These are phyloP conservation scores for Crotophaga sulcirostris DNA, from an alignment of 2,113 vertebrate genomes.

Conservation along the genomic window DNA sequence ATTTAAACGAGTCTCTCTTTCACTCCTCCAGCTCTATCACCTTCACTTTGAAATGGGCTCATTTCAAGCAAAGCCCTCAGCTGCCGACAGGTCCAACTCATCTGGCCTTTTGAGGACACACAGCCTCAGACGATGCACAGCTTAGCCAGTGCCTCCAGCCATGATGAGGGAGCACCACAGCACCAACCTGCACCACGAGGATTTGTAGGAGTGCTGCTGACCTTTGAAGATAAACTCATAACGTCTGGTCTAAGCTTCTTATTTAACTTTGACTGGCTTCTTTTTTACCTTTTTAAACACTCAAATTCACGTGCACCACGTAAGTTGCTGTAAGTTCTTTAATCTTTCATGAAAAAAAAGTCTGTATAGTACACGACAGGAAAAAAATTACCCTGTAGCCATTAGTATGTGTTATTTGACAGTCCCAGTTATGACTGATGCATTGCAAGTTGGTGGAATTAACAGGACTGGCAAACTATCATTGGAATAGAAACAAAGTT, in stretches of 20 bases:
- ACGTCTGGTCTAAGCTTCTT: background rate
- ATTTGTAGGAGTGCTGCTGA: background rate
- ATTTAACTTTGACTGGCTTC: background rate
- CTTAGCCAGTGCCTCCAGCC: background rate
- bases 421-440: background rate
- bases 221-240: background rate
- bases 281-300: background rate
- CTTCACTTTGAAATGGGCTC: background rate
- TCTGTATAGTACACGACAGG: background rate
- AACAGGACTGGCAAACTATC: background rate
- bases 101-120: background rate
- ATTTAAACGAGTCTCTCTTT: background rate
- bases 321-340: background rate
- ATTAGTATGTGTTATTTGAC: background rate
- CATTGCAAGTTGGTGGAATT: background rate
- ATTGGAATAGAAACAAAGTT: background rate
- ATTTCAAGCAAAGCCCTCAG: background rate
- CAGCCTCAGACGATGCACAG: background rate
- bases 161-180: background rate
- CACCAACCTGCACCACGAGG: rapidly evolving
- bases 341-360: background rate
- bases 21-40: background rate
- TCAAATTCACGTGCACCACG: background rate
- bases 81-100: background rate
- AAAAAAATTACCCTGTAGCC: background rate